A percentile compares a stretch with the other conserved stretches of the same genome.
Conservation (phyloP, 2,888 invertebrate genomes). For the Patella caerulea region DNA sequence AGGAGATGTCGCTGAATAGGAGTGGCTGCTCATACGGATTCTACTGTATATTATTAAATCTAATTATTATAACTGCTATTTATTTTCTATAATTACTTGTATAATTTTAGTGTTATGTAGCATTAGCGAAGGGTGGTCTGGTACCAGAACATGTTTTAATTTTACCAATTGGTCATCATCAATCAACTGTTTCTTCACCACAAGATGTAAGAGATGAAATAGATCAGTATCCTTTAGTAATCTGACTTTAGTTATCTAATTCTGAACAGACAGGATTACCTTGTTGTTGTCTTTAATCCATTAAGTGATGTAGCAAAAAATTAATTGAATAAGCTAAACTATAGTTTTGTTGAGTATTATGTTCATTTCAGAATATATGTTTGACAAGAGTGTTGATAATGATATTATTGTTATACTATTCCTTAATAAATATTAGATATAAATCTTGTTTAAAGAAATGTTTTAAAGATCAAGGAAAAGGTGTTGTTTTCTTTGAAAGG, state of each 20-base stretch:
- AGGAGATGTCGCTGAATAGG: too few species aligned
- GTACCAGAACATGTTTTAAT: constrained; percentile 90
- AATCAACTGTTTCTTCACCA: constrained; percentile 79
- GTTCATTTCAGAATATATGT: too few species aligned
- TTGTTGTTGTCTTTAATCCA: too few species aligned
- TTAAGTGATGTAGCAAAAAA: too few species aligned
- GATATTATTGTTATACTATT: too few species aligned
- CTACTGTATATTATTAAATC: not conserved
- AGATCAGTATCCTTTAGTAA: constrained; percentile 74
- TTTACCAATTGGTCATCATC: constrained; percentile 89
- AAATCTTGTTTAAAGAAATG: constrained; percentile 76
- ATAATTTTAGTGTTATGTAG: constrained; percentile 81
- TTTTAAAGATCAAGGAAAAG: constrained; percentile 79
- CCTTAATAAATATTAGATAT: constrained; percentile 66
- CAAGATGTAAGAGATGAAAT: constrained; percentile 86
- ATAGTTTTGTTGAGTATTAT: too few species aligned
- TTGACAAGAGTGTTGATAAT: too few species aligned
- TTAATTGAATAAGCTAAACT: too few species aligned
- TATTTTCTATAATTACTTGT: constrained; percentile 10
- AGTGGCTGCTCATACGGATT: too few species aligned
- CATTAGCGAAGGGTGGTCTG: constrained; percentile 90
- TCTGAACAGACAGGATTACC: too few species aligned
- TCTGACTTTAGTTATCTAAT: not conserved
- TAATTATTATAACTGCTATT: not conserved
- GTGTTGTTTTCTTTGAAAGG: constrained; percentile 92